Evolutionary conservation across 2,888 invertebrate genomes (phyloP).

Genomic region (Caenorhabditis plicata): DNA sequence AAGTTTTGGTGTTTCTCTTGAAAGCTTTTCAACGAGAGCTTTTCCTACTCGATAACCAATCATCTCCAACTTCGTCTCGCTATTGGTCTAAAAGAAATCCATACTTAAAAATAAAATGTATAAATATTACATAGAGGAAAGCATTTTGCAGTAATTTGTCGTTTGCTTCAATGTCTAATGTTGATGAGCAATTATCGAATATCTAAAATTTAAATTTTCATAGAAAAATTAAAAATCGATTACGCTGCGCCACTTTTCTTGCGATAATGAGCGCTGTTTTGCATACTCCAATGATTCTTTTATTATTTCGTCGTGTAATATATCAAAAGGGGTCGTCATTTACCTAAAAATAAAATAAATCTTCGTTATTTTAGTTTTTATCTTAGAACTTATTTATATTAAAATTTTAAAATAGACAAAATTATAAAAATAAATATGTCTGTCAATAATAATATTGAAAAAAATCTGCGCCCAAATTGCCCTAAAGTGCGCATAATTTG

Average conservation of each 20-base stretch:
- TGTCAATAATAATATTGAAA: too few species aligned
- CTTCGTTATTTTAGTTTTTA: too few species aligned
- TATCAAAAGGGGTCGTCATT: conserved; percentile 54
- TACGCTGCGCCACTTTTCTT: conserved; percentile 36
- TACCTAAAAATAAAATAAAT: not conserved
- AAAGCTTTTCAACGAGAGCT: conserved; percentile 70
- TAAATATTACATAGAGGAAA: conserved; percentile 38
- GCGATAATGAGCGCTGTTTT: conserved; percentile 30
- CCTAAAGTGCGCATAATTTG: too few species aligned
- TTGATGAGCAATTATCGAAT: conserved; percentile 23
- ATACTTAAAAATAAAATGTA: not conserved
- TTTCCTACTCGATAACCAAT: conserved; percentile 72
- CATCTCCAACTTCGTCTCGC: conserved; percentile 68
- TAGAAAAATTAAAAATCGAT: not conserved
- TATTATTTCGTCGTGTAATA: conserved; percentile 60
- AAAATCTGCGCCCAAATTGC: too few species aligned
- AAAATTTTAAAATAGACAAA: too few species aligned
- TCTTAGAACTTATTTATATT: too few species aligned
- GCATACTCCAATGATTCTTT: conserved; percentile 47
- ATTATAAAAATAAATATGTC: too few species aligned
- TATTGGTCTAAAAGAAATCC: conserved; percentile 46
- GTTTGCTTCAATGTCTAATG: conserved; percentile 28
- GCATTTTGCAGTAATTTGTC: conserved; percentile 41
- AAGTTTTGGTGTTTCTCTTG: conserved; percentile 67
- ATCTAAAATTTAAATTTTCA: conserved; percentile 16